A percentile compares a stretch with the other conserved stretches of the same genome.
phyloP scores from a whole-genome alignment of 2,797 vertebrate species.

The Micrastur ruficollis region DNA sequence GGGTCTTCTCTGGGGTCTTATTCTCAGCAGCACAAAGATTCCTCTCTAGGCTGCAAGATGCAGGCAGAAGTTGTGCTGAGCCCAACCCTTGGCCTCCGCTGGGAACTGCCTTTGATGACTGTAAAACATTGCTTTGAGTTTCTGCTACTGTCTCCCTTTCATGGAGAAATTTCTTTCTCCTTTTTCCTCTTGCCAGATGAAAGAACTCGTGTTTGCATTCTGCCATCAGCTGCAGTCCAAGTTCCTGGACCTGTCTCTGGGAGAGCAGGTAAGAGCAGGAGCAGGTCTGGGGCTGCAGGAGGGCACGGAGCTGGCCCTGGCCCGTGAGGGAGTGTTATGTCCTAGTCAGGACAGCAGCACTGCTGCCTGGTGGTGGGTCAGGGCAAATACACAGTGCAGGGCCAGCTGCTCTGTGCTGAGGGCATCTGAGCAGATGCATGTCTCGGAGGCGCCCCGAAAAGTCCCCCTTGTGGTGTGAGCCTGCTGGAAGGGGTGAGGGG shows the following conservation, averaged over 20 bases:
- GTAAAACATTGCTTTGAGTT: background rate
- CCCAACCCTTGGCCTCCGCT: background rate
- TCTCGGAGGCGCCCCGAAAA: background rate
- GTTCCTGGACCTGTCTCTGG: conserved; percentile 86
- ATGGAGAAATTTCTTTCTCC: background rate
- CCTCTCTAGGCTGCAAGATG: background rate
- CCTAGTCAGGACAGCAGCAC: background rate
- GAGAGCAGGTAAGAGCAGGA: conserved; percentile 87
- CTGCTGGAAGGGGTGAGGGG: background rate
- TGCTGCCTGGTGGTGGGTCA: background rate
- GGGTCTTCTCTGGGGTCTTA: background rate
- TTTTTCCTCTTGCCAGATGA: conserved; percentile 79
- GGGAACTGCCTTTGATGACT: background rate
- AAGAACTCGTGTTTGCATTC: conserved; percentile 86
- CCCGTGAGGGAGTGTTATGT: rapidly evolving
- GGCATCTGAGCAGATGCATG: background rate
- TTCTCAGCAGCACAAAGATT: background rate
- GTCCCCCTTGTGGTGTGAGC: background rate
- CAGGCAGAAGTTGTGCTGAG: background rate
- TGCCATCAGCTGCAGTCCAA: conserved; percentile 92
- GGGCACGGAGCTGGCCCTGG: background rate
- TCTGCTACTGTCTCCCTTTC: background rate
- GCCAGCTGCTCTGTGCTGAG: background rate
- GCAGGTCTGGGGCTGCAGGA: background rate
- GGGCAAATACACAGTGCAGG: background rate